Percentiles rank a stretch among this genome's conserved stretches.
Conservation (phyloP, 2,797 vertebrate genomes). For the Fratercula arctica region DNA sequence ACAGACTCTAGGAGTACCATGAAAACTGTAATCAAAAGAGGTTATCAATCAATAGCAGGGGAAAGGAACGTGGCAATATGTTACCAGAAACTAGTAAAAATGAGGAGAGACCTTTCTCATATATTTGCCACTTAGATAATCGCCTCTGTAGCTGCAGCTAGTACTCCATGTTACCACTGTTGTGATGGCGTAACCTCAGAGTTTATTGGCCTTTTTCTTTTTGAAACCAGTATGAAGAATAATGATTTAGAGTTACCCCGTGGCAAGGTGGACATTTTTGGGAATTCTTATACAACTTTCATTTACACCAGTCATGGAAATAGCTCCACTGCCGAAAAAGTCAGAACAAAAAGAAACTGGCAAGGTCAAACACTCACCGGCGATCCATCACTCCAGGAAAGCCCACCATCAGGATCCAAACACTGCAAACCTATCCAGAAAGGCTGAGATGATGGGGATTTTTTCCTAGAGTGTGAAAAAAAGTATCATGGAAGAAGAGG, state of each 20-base stretch:
- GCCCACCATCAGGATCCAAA: slow-evolving; percentile 79
- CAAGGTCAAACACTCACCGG: slow-evolving; percentile 75
- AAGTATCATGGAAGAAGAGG: neutral
- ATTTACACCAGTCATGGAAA: neutral
- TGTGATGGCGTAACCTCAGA: neutral
- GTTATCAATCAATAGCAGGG: neutral
- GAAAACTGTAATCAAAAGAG: neutral
- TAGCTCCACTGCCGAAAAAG: neutral
- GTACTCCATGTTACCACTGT: neutral
- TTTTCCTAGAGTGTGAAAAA: neutral
- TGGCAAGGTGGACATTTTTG: neutral
- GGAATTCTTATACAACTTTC: neutral
- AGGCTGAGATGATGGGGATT: neutral
- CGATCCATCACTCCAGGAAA: slow-evolving; percentile 85
- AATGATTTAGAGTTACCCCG: neutral
- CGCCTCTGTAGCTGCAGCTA: neutral
- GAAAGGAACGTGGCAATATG: neutral
- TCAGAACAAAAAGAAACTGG: neutral
- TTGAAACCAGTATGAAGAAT: neutral
- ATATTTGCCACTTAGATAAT: neutral
- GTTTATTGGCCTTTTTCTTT: neutral
- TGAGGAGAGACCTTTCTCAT: neutral
- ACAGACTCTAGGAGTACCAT: neutral
- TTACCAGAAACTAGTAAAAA: neutral
- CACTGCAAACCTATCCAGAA: slow-evolving; percentile 87